Conservation (phyloP, 2,113 vertebrate species). For the Chlamydotis undulata region DNA sequence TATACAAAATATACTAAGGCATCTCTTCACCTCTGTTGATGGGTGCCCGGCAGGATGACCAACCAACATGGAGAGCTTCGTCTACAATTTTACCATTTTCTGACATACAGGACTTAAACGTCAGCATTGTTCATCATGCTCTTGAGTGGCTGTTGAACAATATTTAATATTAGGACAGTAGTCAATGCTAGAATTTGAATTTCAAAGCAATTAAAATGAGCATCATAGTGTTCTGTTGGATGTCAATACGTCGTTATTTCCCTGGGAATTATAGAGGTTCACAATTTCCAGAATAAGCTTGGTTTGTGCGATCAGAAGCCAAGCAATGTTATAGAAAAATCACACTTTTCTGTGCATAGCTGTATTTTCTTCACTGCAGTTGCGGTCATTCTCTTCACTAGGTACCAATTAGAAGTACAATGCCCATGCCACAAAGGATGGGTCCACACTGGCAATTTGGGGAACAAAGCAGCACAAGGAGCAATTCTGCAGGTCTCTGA, state of each 20-base stretch:
- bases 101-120: not conserved
- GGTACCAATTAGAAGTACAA: not conserved
- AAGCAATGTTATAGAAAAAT: not conserved
- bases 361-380: not conserved
- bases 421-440: fast-evolving
- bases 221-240: not conserved
- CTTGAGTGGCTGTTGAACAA: not conserved
- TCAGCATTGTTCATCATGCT: not conserved
- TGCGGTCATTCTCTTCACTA: not conserved
- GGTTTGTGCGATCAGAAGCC: not conserved
- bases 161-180: not conserved
- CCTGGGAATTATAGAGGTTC: not conserved
- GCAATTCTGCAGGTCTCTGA: not conserved
- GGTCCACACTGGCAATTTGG: not conserved
- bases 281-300: not conserved
- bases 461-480: fast-evolving
- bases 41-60: not conserved
- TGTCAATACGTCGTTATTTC: fast-evolving
- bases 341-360: not conserved
- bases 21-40: not conserved
- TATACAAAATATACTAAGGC: not conserved
- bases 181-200: not conserved
- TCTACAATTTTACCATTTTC: not conserved
- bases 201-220: not conserved
- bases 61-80: not conserved